Percentiles rank a stretch among this genome's conserved stretches.
Conservation (phyloP, 2,113 vertebrate genomes). For the Actenoides hombroni region DNA sequence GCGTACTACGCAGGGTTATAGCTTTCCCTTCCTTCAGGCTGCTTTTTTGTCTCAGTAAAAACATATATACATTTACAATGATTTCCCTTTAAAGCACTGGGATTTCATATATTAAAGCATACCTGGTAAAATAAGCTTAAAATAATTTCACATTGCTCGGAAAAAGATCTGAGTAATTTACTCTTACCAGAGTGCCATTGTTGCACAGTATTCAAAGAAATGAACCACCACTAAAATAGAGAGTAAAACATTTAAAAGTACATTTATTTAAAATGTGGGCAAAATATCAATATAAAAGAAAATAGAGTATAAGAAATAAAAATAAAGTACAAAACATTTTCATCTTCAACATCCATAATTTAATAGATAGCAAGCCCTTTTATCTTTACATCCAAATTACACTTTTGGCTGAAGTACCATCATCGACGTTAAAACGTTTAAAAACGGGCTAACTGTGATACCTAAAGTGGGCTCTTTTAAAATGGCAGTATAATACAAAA, state of each 20-base stretch:
- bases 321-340: conserved; percentile 84
- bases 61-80: conserved; percentile 27
- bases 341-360: conserved; percentile 79
- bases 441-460: conserved; percentile 68
- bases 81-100: conserved; percentile 43
- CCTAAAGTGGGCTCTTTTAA: conserved; percentile 70
- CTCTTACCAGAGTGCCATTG: conserved; percentile 66
- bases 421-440: conserved; percentile 72
- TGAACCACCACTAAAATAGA: conserved; percentile 63
- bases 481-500: conserved; percentile 78
- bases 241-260: conserved; percentile 78
- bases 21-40: conserved; percentile 4
- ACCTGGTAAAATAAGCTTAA: conserved; percentile 60
- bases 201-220: conserved; percentile 61
- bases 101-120: conserved; percentile 63
- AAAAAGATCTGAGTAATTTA: conserved; percentile 70
- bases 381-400: conserved; percentile 73
- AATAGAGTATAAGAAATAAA: conserved; percentile 81
- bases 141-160: conserved; percentile 58
- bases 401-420: conserved; percentile 65
- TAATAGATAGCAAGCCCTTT: conserved; percentile 78
- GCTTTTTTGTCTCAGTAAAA: conserved; percentile 33
- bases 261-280: conserved; percentile 81
- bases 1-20: neutral
- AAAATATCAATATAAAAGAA: conserved; percentile 82